Conservation (phyloP, 1,140 invertebrate species). For the Bicyclus anynana region DNA sequence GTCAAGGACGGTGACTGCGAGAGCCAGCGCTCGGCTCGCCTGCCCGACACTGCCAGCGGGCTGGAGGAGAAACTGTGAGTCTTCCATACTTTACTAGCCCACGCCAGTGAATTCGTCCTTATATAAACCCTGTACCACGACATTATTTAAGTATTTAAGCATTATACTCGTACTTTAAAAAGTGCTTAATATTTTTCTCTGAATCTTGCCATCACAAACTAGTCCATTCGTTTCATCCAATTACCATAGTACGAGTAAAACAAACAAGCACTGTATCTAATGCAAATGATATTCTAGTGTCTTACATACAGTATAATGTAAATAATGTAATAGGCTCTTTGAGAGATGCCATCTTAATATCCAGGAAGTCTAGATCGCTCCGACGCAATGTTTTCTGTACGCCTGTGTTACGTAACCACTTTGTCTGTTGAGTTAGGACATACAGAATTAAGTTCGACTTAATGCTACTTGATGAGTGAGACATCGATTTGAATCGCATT, state of each 20-base stretch:
- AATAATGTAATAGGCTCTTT: not conserved
- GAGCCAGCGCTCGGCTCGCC: slow-evolving; percentile 44
- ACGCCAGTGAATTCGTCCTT: too few species aligned
- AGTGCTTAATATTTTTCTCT: too few species aligned
- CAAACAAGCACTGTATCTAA: too few species aligned
- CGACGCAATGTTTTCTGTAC: not conserved
- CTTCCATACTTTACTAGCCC: too few species aligned
- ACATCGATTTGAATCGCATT: too few species aligned
- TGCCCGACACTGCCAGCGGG: slow-evolving; percentile 44
- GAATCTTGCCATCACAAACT: too few species aligned
- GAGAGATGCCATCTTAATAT: slow-evolving; percentile 1
- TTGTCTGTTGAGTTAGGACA: not conserved
- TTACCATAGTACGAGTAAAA: too few species aligned
- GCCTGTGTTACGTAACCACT: not conserved
- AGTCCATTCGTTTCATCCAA: too few species aligned
- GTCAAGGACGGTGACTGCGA: slow-evolving; percentile 61
- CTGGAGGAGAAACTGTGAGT: slow-evolving; percentile 67
- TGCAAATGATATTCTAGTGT: not conserved
- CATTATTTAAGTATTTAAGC: too few species aligned
- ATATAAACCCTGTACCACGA: too few species aligned
- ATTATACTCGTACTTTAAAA: too few species aligned
- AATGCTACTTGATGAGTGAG: not conserved
- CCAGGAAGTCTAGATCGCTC: slow-evolving; percentile 1
- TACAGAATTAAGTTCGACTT: not conserved
- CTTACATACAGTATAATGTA: not conserved